Base-by-base conservation (phyloP, 2,888 invertebrate genomes). In the Prenolepis imparis region DNA sequence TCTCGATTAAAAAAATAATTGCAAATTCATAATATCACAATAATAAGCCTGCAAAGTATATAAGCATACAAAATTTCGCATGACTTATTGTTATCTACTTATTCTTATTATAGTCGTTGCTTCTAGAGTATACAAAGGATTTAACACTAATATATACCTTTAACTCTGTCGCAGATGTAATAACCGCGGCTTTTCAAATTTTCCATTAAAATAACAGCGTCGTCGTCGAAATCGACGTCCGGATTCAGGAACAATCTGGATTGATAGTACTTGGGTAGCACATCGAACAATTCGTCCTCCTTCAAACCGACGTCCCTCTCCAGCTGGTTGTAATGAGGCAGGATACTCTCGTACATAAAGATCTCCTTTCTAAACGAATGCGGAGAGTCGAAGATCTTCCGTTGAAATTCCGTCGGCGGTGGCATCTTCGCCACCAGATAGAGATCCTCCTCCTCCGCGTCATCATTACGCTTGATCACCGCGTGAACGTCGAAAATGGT, bases 281-380 rank as follows among this genome's bases (percentile, higher is more conserved):
- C 92, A 73, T 96, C 95, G 59, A 95, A 94, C 0, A 95, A 83
- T 15, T 95, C 93, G 0, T 92, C 87, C 18, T 95, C 94, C 0
- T 94, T 91, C 0, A 96, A 89, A 0, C 95, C 95, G 44, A 93
- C 94, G 48, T 96, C 95, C 9, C 93, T 86, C 87, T 96, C 96
- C 11, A 96, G 88, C 48, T 95, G 90, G 9, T 94, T 93, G 48
- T 96, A 93, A 6, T 95, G 93, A 0, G 96, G 96, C 3, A 95
- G 92, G 21, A 96, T 92, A 28, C 94, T 93, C 39, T 95, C 92
- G 87, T 96, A 96, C 36, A 96, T 95, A 18, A 95, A 94, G 68
- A 95, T 95, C 93, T 96, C 96, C 41, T 96, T 96, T 32, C 95
- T 94, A 88, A 96, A 96, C 0, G 96, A 96, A 0, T 95, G 95